Evolutionary conservation across 2,888 invertebrate species (phyloP).

Genomic region (Hypomecis atomaria): DNA sequence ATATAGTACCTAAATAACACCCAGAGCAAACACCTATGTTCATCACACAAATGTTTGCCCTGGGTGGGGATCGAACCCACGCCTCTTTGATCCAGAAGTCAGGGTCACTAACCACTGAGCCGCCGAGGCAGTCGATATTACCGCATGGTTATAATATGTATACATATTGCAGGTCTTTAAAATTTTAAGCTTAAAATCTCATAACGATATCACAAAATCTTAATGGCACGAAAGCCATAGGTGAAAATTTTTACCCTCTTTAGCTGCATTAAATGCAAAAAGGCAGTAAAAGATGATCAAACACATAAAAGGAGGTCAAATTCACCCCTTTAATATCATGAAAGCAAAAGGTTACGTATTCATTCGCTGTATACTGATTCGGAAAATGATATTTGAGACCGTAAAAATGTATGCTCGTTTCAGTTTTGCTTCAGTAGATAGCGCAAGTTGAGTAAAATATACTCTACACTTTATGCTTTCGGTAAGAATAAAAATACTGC

Average conservation of each 20-base stretch:
- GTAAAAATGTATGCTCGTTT: slow-evolving; percentile 17
- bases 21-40: too few relatives aligned
- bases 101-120: too few relatives aligned
- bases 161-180: too few relatives aligned
- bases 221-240: too few relatives aligned
- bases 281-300: neutral
- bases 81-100: too few relatives aligned
- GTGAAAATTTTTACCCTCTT: too few relatives aligned
- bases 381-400: slow-evolving; percentile 18
- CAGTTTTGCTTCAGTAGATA: slow-evolving; percentile 9
- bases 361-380: slow-evolving; percentile 16
- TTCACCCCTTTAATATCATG: slow-evolving; percentile 5
- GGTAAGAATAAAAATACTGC: slow-evolving; percentile 14
- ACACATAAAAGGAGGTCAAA: slow-evolving; percentile 4
- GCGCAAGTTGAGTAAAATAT: slow-evolving; percentile 12
- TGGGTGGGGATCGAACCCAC: too few relatives aligned
- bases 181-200: neutral
- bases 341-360: slow-evolving; percentile 20
- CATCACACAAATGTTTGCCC: too few relatives aligned
- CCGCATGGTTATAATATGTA: too few relatives aligned
- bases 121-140: too few relatives aligned
- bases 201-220: neutral
- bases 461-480: slow-evolving; percentile 8
- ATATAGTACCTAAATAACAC: too few relatives aligned
- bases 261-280: neutral